Percentiles rank a stretch among this genome's conserved stretches.
phyloP scores from a whole-genome alignment of 2,888 invertebrate genomes.

The Perdita meconis region DNA sequence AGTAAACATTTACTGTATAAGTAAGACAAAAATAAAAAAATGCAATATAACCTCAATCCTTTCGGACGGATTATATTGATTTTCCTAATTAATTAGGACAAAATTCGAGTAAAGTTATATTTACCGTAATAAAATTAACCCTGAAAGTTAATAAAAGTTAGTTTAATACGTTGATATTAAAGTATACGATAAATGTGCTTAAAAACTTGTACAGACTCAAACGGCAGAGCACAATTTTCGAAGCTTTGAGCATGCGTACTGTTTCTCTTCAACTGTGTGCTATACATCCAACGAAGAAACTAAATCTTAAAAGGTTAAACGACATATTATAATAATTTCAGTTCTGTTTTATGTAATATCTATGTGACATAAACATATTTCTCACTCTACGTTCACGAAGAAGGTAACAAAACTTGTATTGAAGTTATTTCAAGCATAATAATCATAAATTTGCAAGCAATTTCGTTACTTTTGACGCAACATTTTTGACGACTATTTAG shows the following conservation, averaged over 20 bases:
- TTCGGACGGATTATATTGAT: neutral
- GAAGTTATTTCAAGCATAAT: slow-evolving; percentile 14
- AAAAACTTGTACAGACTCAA: slow-evolving; percentile 48
- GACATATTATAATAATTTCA: slow-evolving; percentile 46
- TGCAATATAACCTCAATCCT: slow-evolving; percentile 45
- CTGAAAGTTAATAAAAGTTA: neutral
- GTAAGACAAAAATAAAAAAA: slow-evolving; percentile 12
- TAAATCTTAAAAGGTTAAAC: slow-evolving; percentile 56
- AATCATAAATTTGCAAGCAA: neutral
- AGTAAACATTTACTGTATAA: slow-evolving; percentile 1
- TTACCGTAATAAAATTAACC: slow-evolving; percentile 26
- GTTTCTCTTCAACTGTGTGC: neutral
- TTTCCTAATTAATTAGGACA: slow-evolving; percentile 9
- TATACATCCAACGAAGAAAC: slow-evolving; percentile 41
- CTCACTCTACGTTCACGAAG: neutral
- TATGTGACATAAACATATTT: slow-evolving; percentile 26
- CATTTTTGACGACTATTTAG: slow-evolving; percentile 1
- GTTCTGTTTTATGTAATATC: slow-evolving; percentile 21
- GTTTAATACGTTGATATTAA: slow-evolving; percentile 10
- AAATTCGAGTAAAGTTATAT: slow-evolving; percentile 2
- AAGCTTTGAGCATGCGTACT: slow-evolving; percentile 41
- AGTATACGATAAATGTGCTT: slow-evolving; percentile 29
- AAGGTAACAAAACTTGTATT: slow-evolving; percentile 32
- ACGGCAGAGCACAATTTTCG: slow-evolving; percentile 44
- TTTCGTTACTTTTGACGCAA: slow-evolving; percentile 17